Conservation (phyloP, 2,113 vertebrate genomes). For the Dissostichus mawsoni region DNA sequence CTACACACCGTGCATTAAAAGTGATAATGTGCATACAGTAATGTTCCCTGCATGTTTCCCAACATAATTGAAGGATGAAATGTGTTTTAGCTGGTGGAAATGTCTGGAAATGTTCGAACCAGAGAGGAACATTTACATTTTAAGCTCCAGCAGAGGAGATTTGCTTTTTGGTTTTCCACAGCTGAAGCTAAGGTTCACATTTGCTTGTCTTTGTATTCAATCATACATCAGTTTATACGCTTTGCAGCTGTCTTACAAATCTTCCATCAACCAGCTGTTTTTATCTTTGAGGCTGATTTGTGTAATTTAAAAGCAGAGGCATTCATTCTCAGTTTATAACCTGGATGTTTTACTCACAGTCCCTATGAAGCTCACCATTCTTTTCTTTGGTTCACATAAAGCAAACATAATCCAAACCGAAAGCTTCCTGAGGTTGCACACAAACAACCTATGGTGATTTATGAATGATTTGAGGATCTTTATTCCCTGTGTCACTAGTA, state of each 20-base stretch:
- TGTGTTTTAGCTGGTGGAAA: not conserved
- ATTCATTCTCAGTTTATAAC: not conserved
- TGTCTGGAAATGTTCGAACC: not conserved
- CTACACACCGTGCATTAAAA: constrained; percentile 23
- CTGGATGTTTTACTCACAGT: not conserved
- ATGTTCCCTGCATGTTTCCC: not conserved
- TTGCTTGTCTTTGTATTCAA: not conserved
- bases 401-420: not conserved
- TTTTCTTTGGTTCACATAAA: not conserved
- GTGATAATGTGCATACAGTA: not conserved
- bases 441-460: not conserved
- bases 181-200: not conserved
- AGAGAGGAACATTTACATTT: not conserved
- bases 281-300: not conserved
- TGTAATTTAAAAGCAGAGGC: not conserved
- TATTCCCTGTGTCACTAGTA: no score
- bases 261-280: not conserved
- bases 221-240: not conserved
- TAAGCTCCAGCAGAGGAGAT: not conserved
- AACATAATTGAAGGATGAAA: not conserved
- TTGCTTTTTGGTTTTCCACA: not conserved
- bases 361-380: not conserved
- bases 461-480: not conserved
- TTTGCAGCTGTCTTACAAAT: not conserved
- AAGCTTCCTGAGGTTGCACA: not conserved